Evolutionary conservation across 1,140 invertebrate species (phyloP).

Genomic region (Cyrtorhinus lividipennis): DNA sequence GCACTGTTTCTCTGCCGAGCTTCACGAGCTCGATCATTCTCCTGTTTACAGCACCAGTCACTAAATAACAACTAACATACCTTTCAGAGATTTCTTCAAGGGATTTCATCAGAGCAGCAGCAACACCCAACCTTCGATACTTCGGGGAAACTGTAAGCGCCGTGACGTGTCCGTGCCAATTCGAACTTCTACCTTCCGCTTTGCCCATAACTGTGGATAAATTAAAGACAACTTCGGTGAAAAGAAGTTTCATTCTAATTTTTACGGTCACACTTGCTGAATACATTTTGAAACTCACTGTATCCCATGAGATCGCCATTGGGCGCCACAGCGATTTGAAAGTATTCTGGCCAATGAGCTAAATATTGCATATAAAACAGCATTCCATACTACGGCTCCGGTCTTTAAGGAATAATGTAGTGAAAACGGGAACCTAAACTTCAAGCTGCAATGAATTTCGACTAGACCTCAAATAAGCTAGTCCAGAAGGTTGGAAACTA

Average conservation of each 20-base stretch:
- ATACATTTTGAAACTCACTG: too few species aligned
- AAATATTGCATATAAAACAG: constrained; percentile 97
- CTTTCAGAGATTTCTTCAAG: constrained; percentile 93
- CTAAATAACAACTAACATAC: constrained; percentile 41
- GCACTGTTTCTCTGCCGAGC: not conserved
- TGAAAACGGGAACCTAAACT: too few species aligned
- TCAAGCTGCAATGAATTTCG: constrained; percentile 18
- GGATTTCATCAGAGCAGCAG: constrained; percentile 86
- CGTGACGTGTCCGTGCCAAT: constrained; percentile 99
- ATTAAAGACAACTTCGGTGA: not conserved
- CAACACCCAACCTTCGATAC: constrained; percentile 77
- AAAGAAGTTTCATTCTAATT: not conserved
- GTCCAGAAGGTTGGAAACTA: too few species aligned
- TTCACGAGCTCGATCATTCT: not conserved
- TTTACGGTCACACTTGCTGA: not conserved
- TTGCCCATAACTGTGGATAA: constrained; percentile 88
- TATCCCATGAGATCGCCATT: constrained; percentile 96
- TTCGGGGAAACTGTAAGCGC: constrained; percentile 92
- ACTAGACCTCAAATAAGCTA: not conserved
- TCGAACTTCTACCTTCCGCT: constrained; percentile 84
- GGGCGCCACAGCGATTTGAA: constrained; percentile 89
- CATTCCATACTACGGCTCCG: constrained; percentile 82
- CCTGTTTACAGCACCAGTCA: not conserved
- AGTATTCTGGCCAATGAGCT: constrained; percentile 98
- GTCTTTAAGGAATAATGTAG: too few species aligned